A percentile compares a stretch with the other conserved stretches of the same genome.
phyloP scores from a whole-genome alignment of 2,113 vertebrate genomes.

The Tylochromis polylepis region DNA sequence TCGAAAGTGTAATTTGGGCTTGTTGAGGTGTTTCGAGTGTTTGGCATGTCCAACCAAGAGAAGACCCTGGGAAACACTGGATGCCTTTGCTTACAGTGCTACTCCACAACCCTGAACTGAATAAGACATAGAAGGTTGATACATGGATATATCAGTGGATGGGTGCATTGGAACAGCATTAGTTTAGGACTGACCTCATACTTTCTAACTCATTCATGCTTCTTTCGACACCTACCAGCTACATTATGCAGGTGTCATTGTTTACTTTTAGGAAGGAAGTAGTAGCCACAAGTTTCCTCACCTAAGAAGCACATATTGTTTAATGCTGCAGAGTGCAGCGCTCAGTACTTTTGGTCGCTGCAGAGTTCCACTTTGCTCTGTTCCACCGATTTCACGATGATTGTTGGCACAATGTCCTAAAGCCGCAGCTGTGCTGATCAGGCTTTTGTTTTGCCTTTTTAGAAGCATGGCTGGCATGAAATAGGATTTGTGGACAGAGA shows the following conservation, averaged over 20 bases:
- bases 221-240: background rate
- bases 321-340: background rate
- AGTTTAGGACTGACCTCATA: background rate
- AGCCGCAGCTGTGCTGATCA: slow-evolving; percentile 46
- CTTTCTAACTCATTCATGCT: background rate
- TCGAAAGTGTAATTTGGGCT: background rate
- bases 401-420: slow-evolving; percentile 40
- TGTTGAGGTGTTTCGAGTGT: background rate
- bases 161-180: background rate
- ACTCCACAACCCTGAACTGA: background rate
- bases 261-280: background rate
- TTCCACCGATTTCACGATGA: slow-evolving; percentile 55
- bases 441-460: slow-evolving; percentile 58
- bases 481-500: slow-evolving; percentile 60
- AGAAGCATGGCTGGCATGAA: slow-evolving; percentile 46
- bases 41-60: background rate
- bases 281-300: background rate
- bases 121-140: background rate
- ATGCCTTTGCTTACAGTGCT: background rate
- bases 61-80: background rate
- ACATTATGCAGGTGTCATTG: background rate
- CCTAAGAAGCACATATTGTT: background rate
- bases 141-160: background rate
- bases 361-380: slow-evolving; percentile 34
- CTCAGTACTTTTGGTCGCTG: background rate